phyloP scores from a whole-genome alignment of 2,113 vertebrate genomes.

The Phrynosoma blainvillii region DNA sequence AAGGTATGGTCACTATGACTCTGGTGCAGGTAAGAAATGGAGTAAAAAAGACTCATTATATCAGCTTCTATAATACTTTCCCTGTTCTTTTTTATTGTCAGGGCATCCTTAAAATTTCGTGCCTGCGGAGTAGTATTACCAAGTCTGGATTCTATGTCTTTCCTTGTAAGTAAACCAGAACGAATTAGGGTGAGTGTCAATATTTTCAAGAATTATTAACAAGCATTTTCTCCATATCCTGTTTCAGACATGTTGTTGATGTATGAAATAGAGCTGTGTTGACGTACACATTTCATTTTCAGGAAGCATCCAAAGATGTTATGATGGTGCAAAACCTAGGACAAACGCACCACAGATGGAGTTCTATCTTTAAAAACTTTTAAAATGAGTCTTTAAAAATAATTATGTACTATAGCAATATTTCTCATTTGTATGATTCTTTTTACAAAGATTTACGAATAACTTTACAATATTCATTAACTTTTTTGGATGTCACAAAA shows the following conservation, averaged over 20 bases:
- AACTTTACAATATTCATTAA: neutral
- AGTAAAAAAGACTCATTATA: neutral
- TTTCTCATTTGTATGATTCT: neutral
- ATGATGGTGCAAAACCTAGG: neutral
- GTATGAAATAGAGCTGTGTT: neutral
- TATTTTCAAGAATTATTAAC: slow-evolving; percentile 56
- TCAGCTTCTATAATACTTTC: slow-evolving; percentile 13
- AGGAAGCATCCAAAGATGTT: neutral
- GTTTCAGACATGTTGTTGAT: neutral
- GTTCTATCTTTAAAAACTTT: neutral
- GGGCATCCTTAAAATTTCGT: slow-evolving; percentile 53
- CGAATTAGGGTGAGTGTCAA: slow-evolving; percentile 82
- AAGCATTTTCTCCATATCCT: slow-evolving; percentile 29
- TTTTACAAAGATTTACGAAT: neutral
- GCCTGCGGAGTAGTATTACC: slow-evolving; percentile 57
- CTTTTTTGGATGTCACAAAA: neutral
- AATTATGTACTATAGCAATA: neutral
- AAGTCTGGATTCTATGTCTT: slow-evolving; percentile 80
- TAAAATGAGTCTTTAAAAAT: neutral
- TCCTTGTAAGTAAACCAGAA: slow-evolving; percentile 86
- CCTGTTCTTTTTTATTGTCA: slow-evolving; percentile 58
- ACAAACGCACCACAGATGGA: neutral
- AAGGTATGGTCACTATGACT: too few species aligned
- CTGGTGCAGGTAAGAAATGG: neutral
- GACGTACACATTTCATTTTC: neutral